Percentiles rank a stretch among this genome's conserved stretches.
phyloP scores from a whole-genome alignment of 1,140 invertebrate species.

The Drosophila asahinai region DNA sequence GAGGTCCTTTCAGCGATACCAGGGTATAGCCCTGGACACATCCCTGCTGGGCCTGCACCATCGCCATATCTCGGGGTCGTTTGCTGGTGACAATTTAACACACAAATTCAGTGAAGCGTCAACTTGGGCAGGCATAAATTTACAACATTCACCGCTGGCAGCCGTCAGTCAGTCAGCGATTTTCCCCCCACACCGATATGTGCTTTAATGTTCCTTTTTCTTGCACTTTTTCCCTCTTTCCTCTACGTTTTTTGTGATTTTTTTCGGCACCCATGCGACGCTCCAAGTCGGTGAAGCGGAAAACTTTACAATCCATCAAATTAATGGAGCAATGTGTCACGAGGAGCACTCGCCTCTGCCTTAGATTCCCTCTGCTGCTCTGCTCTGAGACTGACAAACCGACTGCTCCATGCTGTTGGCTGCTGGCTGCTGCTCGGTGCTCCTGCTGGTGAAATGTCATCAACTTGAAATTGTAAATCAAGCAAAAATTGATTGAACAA shows the following conservation, averaged over 20 bases:
- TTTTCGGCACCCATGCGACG: slow-evolving; percentile 26
- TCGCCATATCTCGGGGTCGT: slow-evolving; percentile 32
- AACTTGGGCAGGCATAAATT: slow-evolving; percentile 77
- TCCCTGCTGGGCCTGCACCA: slow-evolving; percentile 11
- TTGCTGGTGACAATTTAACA: slow-evolving; percentile 77
- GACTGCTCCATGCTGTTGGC: slow-evolving; percentile 20
- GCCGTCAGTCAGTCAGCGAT: slow-evolving; percentile 2
- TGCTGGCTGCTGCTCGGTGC: slow-evolving; percentile 5
- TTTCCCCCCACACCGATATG: slow-evolving; percentile 33
- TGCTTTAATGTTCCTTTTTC: slow-evolving; percentile 75
- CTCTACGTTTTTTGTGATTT: background rate
- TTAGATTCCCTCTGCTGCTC: slow-evolving; percentile 11
- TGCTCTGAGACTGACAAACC: slow-evolving; percentile 41
- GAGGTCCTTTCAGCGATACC: slow-evolving; percentile 69
- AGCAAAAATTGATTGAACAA: slow-evolving; percentile 79
- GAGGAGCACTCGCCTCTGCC: slow-evolving; percentile 47
- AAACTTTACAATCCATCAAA: slow-evolving; percentile 84
- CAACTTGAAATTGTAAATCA: slow-evolving; percentile 77
- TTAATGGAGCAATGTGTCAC: slow-evolving; percentile 84
- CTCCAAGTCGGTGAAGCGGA: slow-evolving; percentile 69
- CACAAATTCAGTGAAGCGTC: slow-evolving; percentile 77
- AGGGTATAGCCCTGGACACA: slow-evolving; percentile 17
- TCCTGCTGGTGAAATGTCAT: slow-evolving; percentile 69
- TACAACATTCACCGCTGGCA: slow-evolving; percentile 47
- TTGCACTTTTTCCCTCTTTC: slow-evolving; percentile 57